phyloP scores from a whole-genome alignment of 1,140 invertebrate species.

The Sinonovacula constricta region DNA sequence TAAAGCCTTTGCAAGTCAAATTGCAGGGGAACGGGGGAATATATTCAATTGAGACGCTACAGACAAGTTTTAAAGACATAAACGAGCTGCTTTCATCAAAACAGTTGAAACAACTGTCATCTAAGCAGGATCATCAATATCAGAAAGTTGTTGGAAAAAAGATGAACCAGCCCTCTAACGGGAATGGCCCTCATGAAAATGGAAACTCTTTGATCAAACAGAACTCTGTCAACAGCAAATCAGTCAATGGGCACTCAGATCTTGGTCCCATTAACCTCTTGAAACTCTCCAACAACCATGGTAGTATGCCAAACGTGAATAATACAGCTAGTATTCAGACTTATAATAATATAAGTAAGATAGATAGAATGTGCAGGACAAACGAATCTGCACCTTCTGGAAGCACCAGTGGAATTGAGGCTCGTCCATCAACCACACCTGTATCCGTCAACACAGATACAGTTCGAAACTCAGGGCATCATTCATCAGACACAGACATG shows the following conservation, averaged over 20 bases:
- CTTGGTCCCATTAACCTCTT: not conserved
- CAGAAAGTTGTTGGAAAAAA: conserved; percentile 31
- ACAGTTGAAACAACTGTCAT: not conserved
- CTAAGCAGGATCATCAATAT: not conserved
- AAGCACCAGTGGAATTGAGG: not conserved
- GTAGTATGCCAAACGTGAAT: not conserved
- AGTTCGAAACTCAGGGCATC: no score
- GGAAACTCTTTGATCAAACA: conserved; percentile 32
- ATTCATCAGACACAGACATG: not conserved
- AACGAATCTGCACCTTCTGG: not conserved
- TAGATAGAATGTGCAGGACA: conserved; percentile 30
- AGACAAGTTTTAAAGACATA: not conserved
- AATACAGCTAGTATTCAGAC: not conserved
- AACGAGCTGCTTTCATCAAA: not conserved
- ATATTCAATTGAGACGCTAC: not conserved
- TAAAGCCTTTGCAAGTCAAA: conserved; percentile 26
- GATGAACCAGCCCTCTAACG: conserved; percentile 56
- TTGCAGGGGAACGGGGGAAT: not conserved
- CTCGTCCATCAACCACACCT: not conserved
- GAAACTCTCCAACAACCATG: not conserved
- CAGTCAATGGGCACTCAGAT: conserved; percentile 45
- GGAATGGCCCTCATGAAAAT: conserved; percentile 39
- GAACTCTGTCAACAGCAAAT: conserved; percentile 6
- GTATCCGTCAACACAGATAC: no score
- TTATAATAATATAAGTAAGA: no score